phyloP scores from a whole-genome alignment of 2,888 invertebrate species.

The Plebejus anna region DNA sequence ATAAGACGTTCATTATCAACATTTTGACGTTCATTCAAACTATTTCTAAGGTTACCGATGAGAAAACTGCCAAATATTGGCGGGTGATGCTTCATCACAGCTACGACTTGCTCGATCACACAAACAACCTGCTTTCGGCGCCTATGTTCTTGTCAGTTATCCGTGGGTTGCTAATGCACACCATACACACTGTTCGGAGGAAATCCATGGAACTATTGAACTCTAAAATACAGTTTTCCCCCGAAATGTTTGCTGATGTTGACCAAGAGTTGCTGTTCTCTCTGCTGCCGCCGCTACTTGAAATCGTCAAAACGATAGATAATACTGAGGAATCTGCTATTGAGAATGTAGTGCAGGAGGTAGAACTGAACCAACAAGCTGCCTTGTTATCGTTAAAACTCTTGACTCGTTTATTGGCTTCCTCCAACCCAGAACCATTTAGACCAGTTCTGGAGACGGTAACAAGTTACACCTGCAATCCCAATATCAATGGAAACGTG shows the following conservation, averaged over 20 bases:
- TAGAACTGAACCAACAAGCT: conserved; percentile 88
- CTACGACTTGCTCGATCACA: conserved; percentile 89
- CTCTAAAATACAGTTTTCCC: conserved; percentile 86
- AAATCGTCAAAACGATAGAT: conserved; percentile 78
- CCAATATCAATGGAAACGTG: conserved; percentile 79
- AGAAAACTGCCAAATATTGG: conserved; percentile 87
- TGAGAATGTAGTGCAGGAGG: conserved; percentile 74
- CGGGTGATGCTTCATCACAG: conserved; percentile 88
- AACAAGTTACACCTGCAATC: conserved; percentile 80
- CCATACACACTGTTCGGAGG: conserved; percentile 84
- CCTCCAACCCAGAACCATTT: conserved; percentile 84
- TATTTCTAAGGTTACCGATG: conserved; percentile 82
- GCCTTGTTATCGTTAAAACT: conserved; percentile 90
- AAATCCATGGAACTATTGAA: conserved; percentile 93
- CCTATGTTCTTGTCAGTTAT: conserved; percentile 90
- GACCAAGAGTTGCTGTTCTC: conserved; percentile 74
- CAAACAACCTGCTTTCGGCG: conserved; percentile 88
- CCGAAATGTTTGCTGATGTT: conserved; percentile 79
- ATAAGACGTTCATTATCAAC: conserved; percentile 85
- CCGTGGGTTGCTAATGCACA: conserved; percentile 85
- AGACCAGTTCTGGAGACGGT: conserved; percentile 84
- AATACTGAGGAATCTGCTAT: conserved; percentile 52
- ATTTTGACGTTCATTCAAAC: conserved; percentile 84
- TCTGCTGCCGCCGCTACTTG: conserved; percentile 81
- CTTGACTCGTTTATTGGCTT: conserved; percentile 86